These are phyloP conservation scores for Ostrea edulis DNA, from an alignment of 1,140 invertebrate genomes.

Conservation along the genomic window DNA sequence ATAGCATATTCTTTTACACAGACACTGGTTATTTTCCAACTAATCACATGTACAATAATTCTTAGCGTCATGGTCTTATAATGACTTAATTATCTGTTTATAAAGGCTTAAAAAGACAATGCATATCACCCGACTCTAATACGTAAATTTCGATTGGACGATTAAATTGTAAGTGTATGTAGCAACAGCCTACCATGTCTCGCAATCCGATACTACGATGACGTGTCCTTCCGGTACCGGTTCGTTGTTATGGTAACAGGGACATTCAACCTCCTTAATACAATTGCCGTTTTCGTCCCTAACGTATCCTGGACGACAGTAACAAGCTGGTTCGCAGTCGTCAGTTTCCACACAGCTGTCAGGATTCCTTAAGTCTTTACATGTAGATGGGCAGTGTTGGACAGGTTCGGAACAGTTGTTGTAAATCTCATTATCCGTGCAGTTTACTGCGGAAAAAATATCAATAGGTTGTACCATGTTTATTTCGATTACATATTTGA, in stretches of 20 bases:
- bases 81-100: too few relatives aligned
- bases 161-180: too few relatives aligned
- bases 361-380: constrained; percentile 31
- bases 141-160: too few relatives aligned
- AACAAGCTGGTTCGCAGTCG: constrained; percentile 46
- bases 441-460: neutral
- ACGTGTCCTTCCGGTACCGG: constrained; percentile 30
- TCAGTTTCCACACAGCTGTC: constrained; percentile 43
- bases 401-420: neutral
- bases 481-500: too few relatives aligned
- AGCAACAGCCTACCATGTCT: constrained; percentile 35
- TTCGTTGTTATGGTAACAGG: constrained; percentile 48
- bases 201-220: neutral
- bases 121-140: too few relatives aligned
- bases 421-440: neutral
- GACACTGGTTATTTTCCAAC: too few relatives aligned
- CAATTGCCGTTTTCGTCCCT: constrained; percentile 38
- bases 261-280: constrained; percentile 27
- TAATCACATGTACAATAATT: too few relatives aligned
- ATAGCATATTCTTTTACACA: too few relatives aligned
- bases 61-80: too few relatives aligned
- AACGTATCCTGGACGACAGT: constrained; percentile 43
- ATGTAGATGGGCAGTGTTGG: constrained; percentile 43
- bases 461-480: neutral
- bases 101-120: too few relatives aligned